phyloP scores from a whole-genome alignment of 2,888 invertebrate genomes.

The Scrobipalpa costella region DNA sequence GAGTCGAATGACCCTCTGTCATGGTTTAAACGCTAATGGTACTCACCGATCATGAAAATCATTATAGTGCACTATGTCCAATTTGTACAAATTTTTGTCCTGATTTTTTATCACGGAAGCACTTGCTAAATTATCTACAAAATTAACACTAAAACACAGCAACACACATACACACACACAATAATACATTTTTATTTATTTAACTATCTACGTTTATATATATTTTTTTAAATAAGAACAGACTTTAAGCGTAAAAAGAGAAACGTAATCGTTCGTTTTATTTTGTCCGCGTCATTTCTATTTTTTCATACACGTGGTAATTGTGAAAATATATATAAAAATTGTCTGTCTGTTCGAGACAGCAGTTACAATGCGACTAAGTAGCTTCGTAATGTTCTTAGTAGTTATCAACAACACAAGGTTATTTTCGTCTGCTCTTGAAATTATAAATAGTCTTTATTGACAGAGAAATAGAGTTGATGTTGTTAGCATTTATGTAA shows the following conservation, averaged over 20 bases:
- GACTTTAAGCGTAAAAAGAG: background rate
- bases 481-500: too few species aligned
- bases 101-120: constrained; percentile 41
- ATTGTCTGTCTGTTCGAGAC: background rate
- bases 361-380: constrained; percentile 1
- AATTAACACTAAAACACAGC: constrained; percentile 34
- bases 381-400: background rate
- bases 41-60: constrained; percentile 79
- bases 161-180: constrained; percentile 30
- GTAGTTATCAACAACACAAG: background rate
- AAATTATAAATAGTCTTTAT: background rate
- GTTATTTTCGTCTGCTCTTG: background rate
- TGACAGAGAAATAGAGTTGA: background rate
- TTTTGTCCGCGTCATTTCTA: constrained; percentile 1
- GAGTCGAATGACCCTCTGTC: too few species aligned
- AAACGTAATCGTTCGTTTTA: background rate
- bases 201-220: too few species aligned
- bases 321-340: background rate
- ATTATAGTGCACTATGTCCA: constrained; percentile 79
- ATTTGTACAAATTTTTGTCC: constrained; percentile 59
- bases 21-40: background rate
- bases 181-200: background rate
- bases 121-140: constrained; percentile 35
- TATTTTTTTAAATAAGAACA: background rate
- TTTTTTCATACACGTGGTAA: background rate